phyloP scores from a whole-genome alignment of 2,888 invertebrate species.

The Neoascia interrupta region DNA sequence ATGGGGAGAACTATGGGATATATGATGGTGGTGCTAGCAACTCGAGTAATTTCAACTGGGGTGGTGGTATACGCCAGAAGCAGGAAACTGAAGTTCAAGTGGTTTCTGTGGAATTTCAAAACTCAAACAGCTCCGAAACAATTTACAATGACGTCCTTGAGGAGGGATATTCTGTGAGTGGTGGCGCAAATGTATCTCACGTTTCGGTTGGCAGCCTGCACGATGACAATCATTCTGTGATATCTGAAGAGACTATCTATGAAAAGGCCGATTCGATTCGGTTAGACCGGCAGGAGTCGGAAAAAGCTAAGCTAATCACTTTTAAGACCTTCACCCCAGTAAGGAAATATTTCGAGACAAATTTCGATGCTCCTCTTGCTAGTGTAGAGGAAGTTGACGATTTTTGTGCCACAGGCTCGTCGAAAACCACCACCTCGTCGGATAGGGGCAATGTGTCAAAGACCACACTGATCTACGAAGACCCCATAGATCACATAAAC shows the following conservation, averaged over 20 bases:
- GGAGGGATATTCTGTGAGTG: conserved; percentile 28
- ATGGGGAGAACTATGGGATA: conserved; percentile 3
- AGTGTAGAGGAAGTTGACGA: conserved; percentile 42
- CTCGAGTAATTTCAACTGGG: conserved; percentile 28
- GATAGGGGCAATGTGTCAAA: conserved; percentile 67
- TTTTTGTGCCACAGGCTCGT: conserved; percentile 7
- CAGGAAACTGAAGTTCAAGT: conserved; percentile 71
- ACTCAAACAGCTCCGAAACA: conserved; percentile 69
- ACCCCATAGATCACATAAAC: conserved; percentile 42
- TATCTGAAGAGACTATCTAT: conserved; percentile 68
- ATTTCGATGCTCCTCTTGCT: conserved; percentile 69
- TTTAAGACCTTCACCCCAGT: conserved; percentile 71
- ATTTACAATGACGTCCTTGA: conserved; percentile 70
- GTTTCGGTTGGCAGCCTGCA: conserved; percentile 53
- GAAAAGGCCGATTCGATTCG: conserved; percentile 70
- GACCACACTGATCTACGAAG: conserved; percentile 71
- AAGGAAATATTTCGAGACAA: conserved; percentile 71
- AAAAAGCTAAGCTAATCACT: conserved; percentile 67
- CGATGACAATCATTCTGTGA: conserved; percentile 63
- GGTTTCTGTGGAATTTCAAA: conserved; percentile 71
- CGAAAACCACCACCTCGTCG: conserved; percentile 26
- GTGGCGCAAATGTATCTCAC: conserved; percentile 54
- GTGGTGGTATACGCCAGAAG: background rate
- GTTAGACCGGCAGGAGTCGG: conserved; percentile 52
- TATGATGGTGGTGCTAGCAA: background rate